A percentile compares a stretch with the other conserved stretches of the same genome.
Conservation (phyloP, 2,888 invertebrate species). For the Eupsilia transversa region DNA sequence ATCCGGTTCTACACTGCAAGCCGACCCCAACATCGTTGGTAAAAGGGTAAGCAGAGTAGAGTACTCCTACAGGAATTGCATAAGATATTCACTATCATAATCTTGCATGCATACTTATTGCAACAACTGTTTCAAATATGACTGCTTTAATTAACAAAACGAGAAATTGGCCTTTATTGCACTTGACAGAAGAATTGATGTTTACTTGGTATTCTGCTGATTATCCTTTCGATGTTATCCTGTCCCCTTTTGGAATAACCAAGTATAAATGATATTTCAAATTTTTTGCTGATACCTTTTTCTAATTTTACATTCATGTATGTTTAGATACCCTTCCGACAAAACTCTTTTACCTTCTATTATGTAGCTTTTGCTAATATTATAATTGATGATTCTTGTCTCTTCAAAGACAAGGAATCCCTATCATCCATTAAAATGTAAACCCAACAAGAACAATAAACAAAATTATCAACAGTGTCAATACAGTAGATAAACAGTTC, state of each 20-base stretch:
- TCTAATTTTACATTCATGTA: neutral
- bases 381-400: neutral
- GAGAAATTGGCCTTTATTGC: neutral
- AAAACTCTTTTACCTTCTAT: no score
- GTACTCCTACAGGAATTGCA: neutral
- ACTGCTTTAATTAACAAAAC: neutral
- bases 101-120: neutral
- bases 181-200: neutral
- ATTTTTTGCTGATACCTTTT: neutral
- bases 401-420: no score
- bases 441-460: conserved; percentile 3
- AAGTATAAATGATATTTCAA: neutral
- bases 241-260: neutral
- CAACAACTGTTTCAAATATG: no score
- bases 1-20: no score
- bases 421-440: neutral
- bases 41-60: no score
- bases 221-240: neutral
- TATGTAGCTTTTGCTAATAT: no score
- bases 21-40: no score
- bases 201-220: neutral
- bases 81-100: neutral
- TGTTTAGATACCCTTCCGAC: neutral
- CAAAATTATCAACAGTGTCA: neutral
- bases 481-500: conserved; percentile 31